Evolutionary conservation across 2,888 invertebrate species (phyloP).

Genomic region (Drosophila formosana): DNA sequence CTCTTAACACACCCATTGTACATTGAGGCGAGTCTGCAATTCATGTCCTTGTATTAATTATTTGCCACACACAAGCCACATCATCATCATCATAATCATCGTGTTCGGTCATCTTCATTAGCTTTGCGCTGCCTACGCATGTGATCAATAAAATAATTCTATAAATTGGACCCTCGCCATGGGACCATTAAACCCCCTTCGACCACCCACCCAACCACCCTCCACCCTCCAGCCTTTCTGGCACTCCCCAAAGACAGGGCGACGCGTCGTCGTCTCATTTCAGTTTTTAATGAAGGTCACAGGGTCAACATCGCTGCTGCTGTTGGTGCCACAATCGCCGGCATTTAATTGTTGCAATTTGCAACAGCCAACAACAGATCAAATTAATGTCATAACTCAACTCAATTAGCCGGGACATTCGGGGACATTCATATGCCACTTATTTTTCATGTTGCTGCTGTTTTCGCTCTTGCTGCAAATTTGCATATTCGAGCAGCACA

Average conservation of each 20-base stretch:
- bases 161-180: constrained; percentile 42
- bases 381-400: constrained; percentile 78
- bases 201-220: not conserved
- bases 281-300: constrained; percentile 68
- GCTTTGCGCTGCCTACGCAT: constrained; percentile 40
- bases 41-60: constrained; percentile 68
- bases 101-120: constrained; percentile 31
- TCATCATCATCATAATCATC: constrained; percentile 33
- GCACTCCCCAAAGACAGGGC: constrained; percentile 25
- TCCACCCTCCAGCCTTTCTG: not conserved
- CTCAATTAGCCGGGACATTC: constrained; percentile 67
- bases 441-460: not conserved
- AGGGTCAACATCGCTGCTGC: constrained; percentile 45
- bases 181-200: constrained; percentile 34
- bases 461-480: not conserved
- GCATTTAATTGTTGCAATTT: constrained; percentile 73
- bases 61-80: constrained; percentile 30
- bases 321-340: constrained; percentile 43
- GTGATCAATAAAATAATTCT: constrained; percentile 70
- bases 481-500: not conserved
- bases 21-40: constrained; percentile 8
- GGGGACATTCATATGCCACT: constrained; percentile 11
- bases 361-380: constrained; percentile 56
- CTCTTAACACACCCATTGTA: constrained; percentile 23
- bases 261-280: constrained; percentile 46